Base-by-base conservation (phyloP, 53 echinoderm and acorn worm genomes). In the Echinarachnius parma region DNA sequence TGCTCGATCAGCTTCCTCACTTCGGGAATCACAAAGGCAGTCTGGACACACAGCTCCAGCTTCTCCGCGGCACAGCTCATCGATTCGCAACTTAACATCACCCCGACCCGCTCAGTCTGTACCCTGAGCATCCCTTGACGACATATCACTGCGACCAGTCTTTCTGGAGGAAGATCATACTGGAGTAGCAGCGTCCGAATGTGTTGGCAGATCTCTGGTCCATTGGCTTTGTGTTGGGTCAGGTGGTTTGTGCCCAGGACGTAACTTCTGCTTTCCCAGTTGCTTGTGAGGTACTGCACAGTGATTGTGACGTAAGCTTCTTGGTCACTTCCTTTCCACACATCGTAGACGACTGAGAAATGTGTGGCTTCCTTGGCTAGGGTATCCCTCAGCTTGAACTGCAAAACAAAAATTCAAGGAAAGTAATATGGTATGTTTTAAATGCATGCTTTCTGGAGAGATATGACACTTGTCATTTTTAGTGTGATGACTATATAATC, bases 31-130 rank as follows among this genome's bases (percentile, higher is more conserved):
- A 2, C 22, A 27, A 55, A 72, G 3, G 72, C 72, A 22, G 56
- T 36, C 14, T 31, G 55, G 14, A 72, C 72, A 37, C 72, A 72
- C 56, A 37, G 22, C 37, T 72, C 72, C n/a, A 72, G 72, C 42
- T 72, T 72, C 56, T 72, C 72, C 19, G 72, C 72, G 15, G 72
- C 72, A 72, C 72, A 72, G 28, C 72, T 56, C 55, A 72, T 23
- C 1, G 42, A 42, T 24, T 72, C 72, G 24, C 69, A 68, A 1
- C 34, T 27, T 37, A 72, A 28, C n/a, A 34, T 15, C 5, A 36
- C n/a, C 25, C 56, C 72, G 22, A 55, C 56, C n/a, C n/a, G 22
- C 9, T 25, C 34, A 15, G 22, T 27, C 22, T 53, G 37, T 16
- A 42, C 22, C 55, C 35, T 56, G 24, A 55, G 56, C 39, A 56